A percentile compares a stretch with the other conserved stretches of the same genome.
Conservation (phyloP, 2,888 invertebrate genomes). For the Athripsodes cinereus region DNA sequence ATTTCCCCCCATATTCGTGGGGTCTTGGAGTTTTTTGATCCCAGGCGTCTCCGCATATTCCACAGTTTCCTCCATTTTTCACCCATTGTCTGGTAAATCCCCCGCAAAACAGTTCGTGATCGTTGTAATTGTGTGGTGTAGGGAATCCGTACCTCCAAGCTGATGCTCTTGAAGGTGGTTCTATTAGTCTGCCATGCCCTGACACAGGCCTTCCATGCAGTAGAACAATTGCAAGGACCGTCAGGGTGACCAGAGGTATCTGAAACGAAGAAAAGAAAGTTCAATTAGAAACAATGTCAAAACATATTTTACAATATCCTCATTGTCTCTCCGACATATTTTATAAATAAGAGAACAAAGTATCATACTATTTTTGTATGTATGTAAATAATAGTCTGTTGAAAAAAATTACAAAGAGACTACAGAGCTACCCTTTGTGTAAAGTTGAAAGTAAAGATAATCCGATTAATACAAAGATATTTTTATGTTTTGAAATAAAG, state of each 20-base stretch:
- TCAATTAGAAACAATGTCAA: no score
- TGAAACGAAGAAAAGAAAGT: background rate
- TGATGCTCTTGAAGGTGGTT: conserved; percentile 80
- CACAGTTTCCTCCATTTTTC: conserved; percentile 76
- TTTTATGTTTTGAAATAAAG: no score
- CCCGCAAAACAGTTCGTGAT: conserved; percentile 83
- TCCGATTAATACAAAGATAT: no score
- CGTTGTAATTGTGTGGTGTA: conserved; percentile 84
- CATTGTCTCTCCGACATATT: no score
- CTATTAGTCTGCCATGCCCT: conserved; percentile 70
- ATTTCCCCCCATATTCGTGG: conserved; percentile 79
- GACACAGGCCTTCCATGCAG: conserved; percentile 12
- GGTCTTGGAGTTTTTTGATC: conserved; percentile 63
- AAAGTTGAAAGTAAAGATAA: no score
- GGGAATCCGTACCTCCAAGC: conserved; percentile 87
- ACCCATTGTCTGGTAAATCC: conserved; percentile 81
- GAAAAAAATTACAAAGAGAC: no score
- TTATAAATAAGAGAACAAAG: no score
- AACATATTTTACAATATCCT: no score
- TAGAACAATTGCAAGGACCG: conserved; percentile 1
- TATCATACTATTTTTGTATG: no score
- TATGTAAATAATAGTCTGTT: no score
- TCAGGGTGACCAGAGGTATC: background rate
- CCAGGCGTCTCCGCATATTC: conserved; percentile 83
- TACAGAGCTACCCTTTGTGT: no score